Conservation (phyloP, 2,113 vertebrate species). For the Toxostoma redivivum region DNA sequence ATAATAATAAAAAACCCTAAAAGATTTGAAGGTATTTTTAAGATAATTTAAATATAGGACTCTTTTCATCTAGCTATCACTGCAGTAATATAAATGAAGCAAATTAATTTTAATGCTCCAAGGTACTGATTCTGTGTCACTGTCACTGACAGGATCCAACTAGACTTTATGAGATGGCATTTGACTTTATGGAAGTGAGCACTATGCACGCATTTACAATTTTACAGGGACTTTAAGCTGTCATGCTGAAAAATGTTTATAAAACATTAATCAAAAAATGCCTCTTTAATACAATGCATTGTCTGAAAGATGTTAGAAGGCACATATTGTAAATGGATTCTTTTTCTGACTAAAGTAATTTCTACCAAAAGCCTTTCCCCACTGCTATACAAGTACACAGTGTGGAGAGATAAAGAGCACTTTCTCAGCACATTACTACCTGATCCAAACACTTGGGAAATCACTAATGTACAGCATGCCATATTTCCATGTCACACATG, state of each 20-base stretch:
- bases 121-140: constrained; percentile 80
- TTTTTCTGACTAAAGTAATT: constrained; percentile 93
- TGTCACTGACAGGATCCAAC: constrained; percentile 78
- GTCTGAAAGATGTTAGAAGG: constrained; percentile 95
- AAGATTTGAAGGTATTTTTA: constrained; percentile 67
- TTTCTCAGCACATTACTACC: constrained; percentile 86
- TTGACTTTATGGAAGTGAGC: constrained; percentile 86
- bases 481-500: constrained; percentile 88
- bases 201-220: constrained; percentile 81
- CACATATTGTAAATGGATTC: constrained; percentile 97
- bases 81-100: constrained; percentile 82
- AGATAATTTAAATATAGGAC: constrained; percentile 80
- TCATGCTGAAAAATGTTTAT: constrained; percentile 90
- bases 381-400: constrained; percentile 81
- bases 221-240: constrained; percentile 83
- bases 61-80: constrained; percentile 81
- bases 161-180: constrained; percentile 83
- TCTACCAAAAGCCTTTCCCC: constrained; percentile 82
- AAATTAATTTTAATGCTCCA: constrained; percentile 95
- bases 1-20: constrained; percentile 54
- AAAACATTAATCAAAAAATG: constrained; percentile 99
- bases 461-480: constrained; percentile 89
- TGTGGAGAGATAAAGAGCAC: constrained; percentile 88
- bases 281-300: constrained; percentile 92
- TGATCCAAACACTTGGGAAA: constrained; percentile 86